Evolutionary conservation across 2,888 invertebrate genomes (phyloP).

Genomic region (Phasia obesa): DNA sequence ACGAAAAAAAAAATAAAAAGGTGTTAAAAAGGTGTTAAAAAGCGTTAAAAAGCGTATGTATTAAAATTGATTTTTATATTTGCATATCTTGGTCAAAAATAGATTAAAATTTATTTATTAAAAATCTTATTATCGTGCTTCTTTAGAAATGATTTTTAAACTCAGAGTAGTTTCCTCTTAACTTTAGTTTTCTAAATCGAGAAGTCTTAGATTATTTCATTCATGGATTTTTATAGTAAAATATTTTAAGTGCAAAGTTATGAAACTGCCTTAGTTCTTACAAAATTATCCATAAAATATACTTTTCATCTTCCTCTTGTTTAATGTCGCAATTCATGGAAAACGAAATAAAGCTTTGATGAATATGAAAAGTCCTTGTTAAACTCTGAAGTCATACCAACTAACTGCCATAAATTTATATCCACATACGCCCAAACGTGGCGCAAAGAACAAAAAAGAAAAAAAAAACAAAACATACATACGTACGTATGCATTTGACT

Average conservation of each 20-base stretch:
- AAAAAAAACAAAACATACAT: not conserved
- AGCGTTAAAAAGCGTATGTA: too few relatives aligned
- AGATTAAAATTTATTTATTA: too few relatives aligned
- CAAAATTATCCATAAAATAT: not conserved
- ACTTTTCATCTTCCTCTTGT: not conserved
- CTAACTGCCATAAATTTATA: slow-evolving; percentile 3
- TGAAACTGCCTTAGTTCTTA: not conserved
- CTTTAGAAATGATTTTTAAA: not conserved
- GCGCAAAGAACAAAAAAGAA: slow-evolving; percentile 11
- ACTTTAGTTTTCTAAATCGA: too few relatives aligned
- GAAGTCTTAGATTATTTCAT: too few relatives aligned
- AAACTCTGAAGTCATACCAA: not conserved
- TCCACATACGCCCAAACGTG: not conserved
- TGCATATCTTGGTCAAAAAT: too few relatives aligned
- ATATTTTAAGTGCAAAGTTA: too few relatives aligned
- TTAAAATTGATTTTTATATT: too few relatives aligned
- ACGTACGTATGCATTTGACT: not conserved
- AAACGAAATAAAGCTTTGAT: slow-evolving; percentile 12
- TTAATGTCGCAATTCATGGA: not conserved
- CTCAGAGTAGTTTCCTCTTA: too few relatives aligned
- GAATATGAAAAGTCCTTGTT: not conserved
- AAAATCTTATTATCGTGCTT: too few relatives aligned
- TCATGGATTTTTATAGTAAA: too few relatives aligned
- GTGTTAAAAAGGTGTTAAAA: too few relatives aligned
- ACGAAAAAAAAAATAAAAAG: too few relatives aligned